Evolutionary conservation across 2,113 vertebrate genomes (phyloP).

Genomic region (Eptatretus burgeri): DNA sequence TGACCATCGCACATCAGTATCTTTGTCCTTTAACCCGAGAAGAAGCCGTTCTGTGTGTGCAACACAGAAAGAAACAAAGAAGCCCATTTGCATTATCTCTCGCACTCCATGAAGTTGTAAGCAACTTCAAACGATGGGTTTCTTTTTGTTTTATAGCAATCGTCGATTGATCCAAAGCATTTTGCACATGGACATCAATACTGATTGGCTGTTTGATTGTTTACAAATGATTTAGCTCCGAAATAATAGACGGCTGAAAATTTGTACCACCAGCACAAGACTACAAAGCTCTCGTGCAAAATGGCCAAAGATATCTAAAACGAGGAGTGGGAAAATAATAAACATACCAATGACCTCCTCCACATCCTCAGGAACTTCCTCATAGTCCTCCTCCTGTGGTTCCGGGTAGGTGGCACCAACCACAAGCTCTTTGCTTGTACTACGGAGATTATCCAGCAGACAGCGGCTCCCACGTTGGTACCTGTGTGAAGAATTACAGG

Average conservation of each 20-base stretch:
- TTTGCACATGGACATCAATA: neutral
- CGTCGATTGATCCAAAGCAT: neutral
- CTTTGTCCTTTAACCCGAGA: constrained; percentile 66
- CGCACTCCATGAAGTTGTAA: neutral
- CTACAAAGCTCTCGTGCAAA: too few species aligned
- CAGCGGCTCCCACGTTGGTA: constrained; percentile 66
- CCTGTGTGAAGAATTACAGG: constrained; percentile 16
- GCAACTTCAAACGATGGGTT: neutral
- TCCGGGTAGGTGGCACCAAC: constrained; percentile 11
- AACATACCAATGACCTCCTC: constrained; percentile 52
- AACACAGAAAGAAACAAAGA: neutral
- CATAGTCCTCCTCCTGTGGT: constrained; percentile 30
- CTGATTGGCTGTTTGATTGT: constrained; percentile 1
- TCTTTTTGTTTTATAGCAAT: neutral
- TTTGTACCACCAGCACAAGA: too few species aligned
- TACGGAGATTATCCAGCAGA: constrained; percentile 37
- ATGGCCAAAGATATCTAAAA: too few species aligned
- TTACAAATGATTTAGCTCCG: too few species aligned
- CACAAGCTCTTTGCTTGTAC: constrained; percentile 11
- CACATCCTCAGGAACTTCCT: constrained; percentile 56
- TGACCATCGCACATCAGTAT: constrained; percentile 83
- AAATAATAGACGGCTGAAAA: too few species aligned
- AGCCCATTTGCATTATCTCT: too few species aligned
- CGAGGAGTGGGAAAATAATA: too few species aligned
- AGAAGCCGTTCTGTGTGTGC: constrained; percentile 42